phyloP scores from a whole-genome alignment of 2,797 vertebrate species.

The Adrianichthys oophorus region DNA sequence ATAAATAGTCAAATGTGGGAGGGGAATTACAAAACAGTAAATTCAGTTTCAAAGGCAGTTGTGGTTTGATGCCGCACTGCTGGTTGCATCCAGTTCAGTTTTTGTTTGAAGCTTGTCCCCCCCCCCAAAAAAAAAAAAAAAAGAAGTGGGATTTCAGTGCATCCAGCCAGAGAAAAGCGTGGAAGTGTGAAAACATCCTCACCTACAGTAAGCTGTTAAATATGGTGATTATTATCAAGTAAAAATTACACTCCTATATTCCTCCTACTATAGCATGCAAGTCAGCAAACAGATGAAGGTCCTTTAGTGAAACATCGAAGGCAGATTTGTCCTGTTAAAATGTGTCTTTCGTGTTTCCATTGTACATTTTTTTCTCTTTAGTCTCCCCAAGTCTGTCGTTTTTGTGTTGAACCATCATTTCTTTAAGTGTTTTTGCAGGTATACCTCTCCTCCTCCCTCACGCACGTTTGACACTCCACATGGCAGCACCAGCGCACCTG shows the following conservation, averaged over 20 bases:
- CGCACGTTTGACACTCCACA: slow-evolving; percentile 95
- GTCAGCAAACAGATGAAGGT: slow-evolving; percentile 20
- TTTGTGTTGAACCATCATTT: slow-evolving; percentile 4
- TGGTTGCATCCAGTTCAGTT: slow-evolving; percentile 49
- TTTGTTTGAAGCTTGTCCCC: slow-evolving; percentile 47
- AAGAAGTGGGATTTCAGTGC: slow-evolving; percentile 57
- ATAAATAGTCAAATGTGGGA: slow-evolving; percentile 67
- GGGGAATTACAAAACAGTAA: slow-evolving; percentile 31
- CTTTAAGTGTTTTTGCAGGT: slow-evolving; percentile 86
- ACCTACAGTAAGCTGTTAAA: slow-evolving; percentile 33
- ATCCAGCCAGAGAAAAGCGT: slow-evolving; percentile 54
- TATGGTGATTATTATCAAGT: slow-evolving; percentile 33
- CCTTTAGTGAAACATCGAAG: slow-evolving; percentile 23
- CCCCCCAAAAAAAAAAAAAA: neutral
- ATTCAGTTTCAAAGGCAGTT: slow-evolving; percentile 35
- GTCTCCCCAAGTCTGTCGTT: slow-evolving; percentile 15
- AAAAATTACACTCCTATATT: slow-evolving; percentile 33
- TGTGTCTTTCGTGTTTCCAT: slow-evolving; percentile 12
- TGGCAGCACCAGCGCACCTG: slow-evolving; percentile 99
- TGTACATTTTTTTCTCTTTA: slow-evolving; percentile 7
- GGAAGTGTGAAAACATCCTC: slow-evolving; percentile 35
- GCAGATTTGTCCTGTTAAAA: slow-evolving; percentile 16
- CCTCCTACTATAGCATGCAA: slow-evolving; percentile 43
- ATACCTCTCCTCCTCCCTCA: slow-evolving; percentile 92
- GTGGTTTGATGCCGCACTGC: slow-evolving; percentile 21